These are phyloP conservation scores for Eleutherodactylus coqui DNA, from an alignment of 2,797 vertebrate species.

Conservation along the genomic window DNA sequence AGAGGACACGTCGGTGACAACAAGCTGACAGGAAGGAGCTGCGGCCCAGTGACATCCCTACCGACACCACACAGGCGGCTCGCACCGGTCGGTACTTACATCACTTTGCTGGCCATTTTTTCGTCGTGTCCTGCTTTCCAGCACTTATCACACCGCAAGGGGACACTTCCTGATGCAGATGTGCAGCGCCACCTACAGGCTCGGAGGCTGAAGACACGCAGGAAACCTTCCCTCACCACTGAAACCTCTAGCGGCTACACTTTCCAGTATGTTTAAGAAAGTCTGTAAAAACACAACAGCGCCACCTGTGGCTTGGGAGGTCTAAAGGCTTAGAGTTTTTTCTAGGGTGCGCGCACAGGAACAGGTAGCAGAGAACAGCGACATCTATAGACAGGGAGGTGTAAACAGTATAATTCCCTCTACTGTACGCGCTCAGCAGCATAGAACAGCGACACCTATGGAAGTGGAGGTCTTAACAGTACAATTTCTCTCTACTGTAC, in stretches of 20 bases:
- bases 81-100: constrained; percentile 47
- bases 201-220: not conserved
- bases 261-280: too few relatives aligned
- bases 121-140: not conserved
- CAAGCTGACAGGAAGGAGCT: not conserved
- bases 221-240: not conserved
- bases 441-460: not conserved
- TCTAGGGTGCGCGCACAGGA: too few relatives aligned
- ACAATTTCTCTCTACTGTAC: too few relatives aligned
- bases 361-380: too few relatives aligned
- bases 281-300: not conserved
- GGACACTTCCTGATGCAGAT: not conserved
- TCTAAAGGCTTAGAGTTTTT: too few relatives aligned
- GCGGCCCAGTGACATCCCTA: not conserved
- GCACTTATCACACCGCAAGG: not conserved
- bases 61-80: not conserved
- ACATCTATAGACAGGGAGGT: too few relatives aligned
- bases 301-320: constrained; percentile 45
- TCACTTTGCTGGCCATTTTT: constrained; percentile 42
- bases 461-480: not conserved
- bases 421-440: not conserved
- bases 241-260: not conserved
- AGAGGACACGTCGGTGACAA: not conserved
- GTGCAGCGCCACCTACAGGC: constrained; percentile 45
- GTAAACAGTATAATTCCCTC: too few relatives aligned